Conservation (phyloP, 1,140 invertebrate genomes). For the Patella vulgata region DNA sequence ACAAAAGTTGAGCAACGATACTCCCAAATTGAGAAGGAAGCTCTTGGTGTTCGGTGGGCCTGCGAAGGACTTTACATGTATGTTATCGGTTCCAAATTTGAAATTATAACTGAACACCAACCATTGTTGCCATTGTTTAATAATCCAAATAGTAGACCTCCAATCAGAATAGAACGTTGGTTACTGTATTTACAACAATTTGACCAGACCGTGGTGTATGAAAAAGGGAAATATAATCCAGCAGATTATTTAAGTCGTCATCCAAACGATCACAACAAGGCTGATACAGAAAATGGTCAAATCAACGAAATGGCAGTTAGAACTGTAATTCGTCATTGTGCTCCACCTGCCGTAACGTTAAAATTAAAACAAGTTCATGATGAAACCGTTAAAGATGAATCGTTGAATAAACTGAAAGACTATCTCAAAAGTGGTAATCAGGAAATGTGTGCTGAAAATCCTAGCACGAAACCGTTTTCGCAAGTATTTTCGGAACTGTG, state of each 20-base stretch:
- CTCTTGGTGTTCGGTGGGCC: slow-evolving; percentile 48
- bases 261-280: no score
- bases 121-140: slow-evolving; percentile 37
- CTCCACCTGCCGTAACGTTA: no score
- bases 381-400: no score
- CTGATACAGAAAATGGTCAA: no score
- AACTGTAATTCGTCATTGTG: no score
- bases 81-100: slow-evolving; percentile 43
- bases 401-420: no score
- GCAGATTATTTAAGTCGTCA: slow-evolving; percentile 11
- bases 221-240: slow-evolving; percentile 19
- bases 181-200: slow-evolving; percentile 24
- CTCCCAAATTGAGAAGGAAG: slow-evolving; percentile 66
- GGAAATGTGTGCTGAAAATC: no score
- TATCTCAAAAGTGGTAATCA: no score
- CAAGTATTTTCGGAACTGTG: slow-evolving; percentile 20
- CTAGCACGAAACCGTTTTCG: no score
- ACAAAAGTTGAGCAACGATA: slow-evolving; percentile 59
- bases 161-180: slow-evolving; percentile 32
- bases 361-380: no score
- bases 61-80: slow-evolving; percentile 51
- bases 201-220: no score
- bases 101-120: slow-evolving; percentile 53
- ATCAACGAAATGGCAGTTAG: no score
- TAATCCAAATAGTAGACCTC: slow-evolving; percentile 24